Base-by-base conservation (phyloP, 2,797 vertebrate species). In the Sebastes jordani region DNA sequence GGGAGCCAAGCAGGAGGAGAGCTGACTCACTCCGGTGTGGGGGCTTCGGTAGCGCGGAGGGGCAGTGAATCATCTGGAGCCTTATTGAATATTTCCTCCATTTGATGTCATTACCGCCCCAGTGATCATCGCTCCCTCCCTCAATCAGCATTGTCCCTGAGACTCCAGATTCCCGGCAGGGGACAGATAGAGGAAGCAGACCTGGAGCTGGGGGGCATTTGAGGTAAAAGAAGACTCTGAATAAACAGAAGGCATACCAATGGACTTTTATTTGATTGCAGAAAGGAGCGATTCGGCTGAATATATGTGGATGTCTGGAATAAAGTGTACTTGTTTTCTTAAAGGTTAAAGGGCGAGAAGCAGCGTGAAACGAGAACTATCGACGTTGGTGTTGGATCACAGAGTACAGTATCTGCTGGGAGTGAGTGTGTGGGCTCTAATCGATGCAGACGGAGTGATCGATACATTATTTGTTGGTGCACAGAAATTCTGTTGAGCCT, bases 1-100 rank as follows among this genome's bases (percentile, higher is more conserved):
- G 55, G 74, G 27, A 38, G 72, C 20, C 67, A 58, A 55, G 68
- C n/a, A 25, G 79, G 58, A 32, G 59, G 65, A 79, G 83, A 76
- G 90, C 93, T 95, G 95, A 96, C 83, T 95, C 95, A 95, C 83
- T 65, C 72, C 64, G 14, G 74, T 76, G 92, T 90, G 92, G 92
- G 90, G 86, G 93, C 85, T 88, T 64, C 7, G 14, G 38, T 80
- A 81, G 77, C 62, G n/a, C 80, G 82, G 78, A 78, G 80, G 88
- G 79, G 63, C 82, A 82, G 84, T 90, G 91, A 94, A 93, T 95
- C 93, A 95, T 92, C 89, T 69, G 65, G 69, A 83, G 82, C 70
- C 78, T 90, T 92, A 93, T 92, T 90, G 86, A 95, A 93, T 86
- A 92, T 91, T 91, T 92, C 88, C 92, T 92, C 76, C 73, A 86